These are phyloP conservation scores for Eugnorisma glareosa DNA, from an alignment of 2,888 invertebrate species.

Conservation along the genomic window DNA sequence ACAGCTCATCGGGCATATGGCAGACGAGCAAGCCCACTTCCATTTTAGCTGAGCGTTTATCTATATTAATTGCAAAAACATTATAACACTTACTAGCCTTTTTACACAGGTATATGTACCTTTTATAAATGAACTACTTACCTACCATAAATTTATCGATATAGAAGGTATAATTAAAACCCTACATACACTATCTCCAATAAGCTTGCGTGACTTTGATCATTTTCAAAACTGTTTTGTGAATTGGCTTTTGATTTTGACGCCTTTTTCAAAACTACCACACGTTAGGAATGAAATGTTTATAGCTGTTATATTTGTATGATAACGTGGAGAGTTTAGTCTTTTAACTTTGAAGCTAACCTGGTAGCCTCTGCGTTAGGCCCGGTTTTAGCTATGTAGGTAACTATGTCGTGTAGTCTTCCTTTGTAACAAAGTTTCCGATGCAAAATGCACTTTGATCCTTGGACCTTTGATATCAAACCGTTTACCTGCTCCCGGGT, in stretches of 20 bases:
- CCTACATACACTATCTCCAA: neutral
- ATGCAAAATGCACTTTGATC: slow-evolving; percentile 12
- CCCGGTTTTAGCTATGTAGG: neutral
- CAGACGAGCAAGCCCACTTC: neutral
- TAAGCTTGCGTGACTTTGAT: neutral
- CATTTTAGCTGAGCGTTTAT: neutral
- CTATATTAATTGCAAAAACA: neutral
- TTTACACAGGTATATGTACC: neutral
- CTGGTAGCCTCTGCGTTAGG: neutral
- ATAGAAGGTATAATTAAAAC: no score
- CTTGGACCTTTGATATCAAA: slow-evolving; percentile 14
- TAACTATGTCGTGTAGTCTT: neutral
- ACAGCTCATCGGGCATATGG: neutral
- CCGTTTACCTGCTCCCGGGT: slow-evolving; percentile 66
- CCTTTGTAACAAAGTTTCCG: neutral
- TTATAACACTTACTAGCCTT: neutral
- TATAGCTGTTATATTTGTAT: neutral
- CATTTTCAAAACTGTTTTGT: neutral
- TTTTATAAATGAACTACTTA: no score
- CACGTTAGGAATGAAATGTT: neutral
- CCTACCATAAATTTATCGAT: neutral
- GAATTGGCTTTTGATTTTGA: neutral
- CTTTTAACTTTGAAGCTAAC: neutral
- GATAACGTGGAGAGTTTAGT: neutral
- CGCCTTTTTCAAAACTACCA: no score